Evolutionary conservation across 2,113 vertebrate species (phyloP), one percentile per base, ranked within the genome.

Genomic region (Dipodomys spectabilis): DNA sequence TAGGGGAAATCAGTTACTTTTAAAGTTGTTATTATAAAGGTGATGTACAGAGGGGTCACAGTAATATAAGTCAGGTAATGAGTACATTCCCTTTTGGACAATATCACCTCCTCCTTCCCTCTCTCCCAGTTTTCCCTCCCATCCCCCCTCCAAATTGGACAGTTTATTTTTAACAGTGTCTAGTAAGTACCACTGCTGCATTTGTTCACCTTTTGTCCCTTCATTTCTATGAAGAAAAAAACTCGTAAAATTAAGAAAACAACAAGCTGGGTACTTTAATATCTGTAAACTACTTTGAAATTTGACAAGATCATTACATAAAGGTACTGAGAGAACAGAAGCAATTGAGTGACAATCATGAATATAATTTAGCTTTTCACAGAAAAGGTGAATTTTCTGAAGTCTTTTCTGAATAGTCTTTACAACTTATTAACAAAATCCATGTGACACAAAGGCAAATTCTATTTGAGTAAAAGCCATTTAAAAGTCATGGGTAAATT

Each of bases 281-380:
- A 75, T 53, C 39, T 80, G 1, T 44, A 91, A 84, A 27, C 75
- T 12, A 94, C n/a, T 80, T 20, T 89, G 53, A 92, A 91, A 95
- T 85, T 57, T 49, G 22, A 92, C 12, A 94, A 35, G 62, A 83
- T 89, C 57, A 82, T 88, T 78, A 88, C 72, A 82, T 74, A 95
- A 91, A 94, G 44, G n/a, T 82, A 89, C 69, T 39, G 35, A 91
- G 28, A 84, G 22, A 44, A 83, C 71, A 35, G 19, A 93, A 83
- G 53, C 22, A 72, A 35, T 30, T 93, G 62, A 86, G 0, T 83
- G 22, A 92, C 28, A 85, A 81, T 80, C 78, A 82, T 69, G 39
- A 96, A 68, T 68, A 92, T 53, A 95, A 91, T 88, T 95, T 60
- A 60, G 35, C 39, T 94, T 94, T 91, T 86, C 90, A 91, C 85